These are phyloP conservation scores for Graptemys geographica DNA, from an alignment of 2,797 vertebrate genomes.

Conservation along the genomic window DNA sequence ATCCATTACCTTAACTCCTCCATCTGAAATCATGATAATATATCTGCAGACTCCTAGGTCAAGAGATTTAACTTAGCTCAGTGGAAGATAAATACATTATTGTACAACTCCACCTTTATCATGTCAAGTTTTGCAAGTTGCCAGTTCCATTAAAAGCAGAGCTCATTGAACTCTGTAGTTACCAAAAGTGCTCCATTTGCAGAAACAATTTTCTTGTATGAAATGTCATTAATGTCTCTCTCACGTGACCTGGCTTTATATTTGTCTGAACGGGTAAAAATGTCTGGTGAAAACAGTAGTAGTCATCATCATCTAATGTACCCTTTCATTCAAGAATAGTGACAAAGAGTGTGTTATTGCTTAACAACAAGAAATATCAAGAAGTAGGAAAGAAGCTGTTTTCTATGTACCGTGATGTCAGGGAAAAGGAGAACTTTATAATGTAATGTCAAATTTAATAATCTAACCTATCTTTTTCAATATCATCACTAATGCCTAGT, in stretches of 20 bases:
- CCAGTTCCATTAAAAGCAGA: constrained; percentile 55
- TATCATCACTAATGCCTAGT: neutral
- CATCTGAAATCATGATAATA: neutral
- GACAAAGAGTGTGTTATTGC: constrained; percentile 1
- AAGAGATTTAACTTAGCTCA: constrained; percentile 31
- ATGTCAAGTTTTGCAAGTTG: constrained; percentile 57
- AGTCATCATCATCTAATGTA: constrained; percentile 39
- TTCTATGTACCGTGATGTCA: neutral
- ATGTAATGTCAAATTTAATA: constrained; percentile 17
- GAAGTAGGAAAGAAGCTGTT: neutral
- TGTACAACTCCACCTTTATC: constrained; percentile 56
- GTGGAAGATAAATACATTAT: constrained; percentile 52
- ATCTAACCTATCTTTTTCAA: neutral
- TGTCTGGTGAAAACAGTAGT: constrained; percentile 38
- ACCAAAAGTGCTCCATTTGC: constrained; percentile 55
- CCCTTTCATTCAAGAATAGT: constrained; percentile 49
- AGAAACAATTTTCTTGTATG: constrained; percentile 48
- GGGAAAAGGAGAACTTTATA: constrained; percentile 6
- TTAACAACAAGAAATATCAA: constrained; percentile 6
- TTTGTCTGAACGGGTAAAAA: constrained; percentile 55
- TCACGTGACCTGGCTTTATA: constrained; percentile 21
- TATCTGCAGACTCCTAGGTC: constrained; percentile 10
- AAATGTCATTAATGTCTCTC: constrained; percentile 50
- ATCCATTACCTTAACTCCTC: constrained; percentile 16
- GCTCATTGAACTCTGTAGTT: constrained; percentile 33